These are phyloP conservation scores for Phoxinus dragarum DNA, from an alignment of 2,797 vertebrate genomes.

Conservation along the genomic window DNA sequence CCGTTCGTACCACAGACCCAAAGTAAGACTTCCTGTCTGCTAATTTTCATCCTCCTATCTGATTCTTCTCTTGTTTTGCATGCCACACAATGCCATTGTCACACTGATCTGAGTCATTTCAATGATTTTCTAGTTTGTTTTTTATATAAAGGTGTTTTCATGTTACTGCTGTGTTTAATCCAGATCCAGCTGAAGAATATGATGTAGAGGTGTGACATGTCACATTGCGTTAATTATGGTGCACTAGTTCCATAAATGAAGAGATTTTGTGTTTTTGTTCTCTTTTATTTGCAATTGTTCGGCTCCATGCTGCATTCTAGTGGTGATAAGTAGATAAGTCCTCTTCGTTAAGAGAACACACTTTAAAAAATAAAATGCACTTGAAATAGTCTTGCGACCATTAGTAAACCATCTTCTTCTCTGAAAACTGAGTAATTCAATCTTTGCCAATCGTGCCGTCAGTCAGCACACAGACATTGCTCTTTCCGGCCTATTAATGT, in stretches of 20 bases:
- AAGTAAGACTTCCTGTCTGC: conserved; percentile 78
- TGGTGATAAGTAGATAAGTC: conserved; percentile 55
- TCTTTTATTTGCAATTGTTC: conserved; percentile 41
- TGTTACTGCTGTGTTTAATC: not conserved
- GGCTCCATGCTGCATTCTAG: conserved; percentile 71
- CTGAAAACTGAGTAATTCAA: not conserved
- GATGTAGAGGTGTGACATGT: not conserved
- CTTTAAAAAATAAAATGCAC: not conserved
- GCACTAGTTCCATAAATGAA: not conserved
- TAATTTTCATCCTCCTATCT: conserved; percentile 29
- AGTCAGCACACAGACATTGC: not conserved
- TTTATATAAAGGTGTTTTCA: not conserved
- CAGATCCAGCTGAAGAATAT: not conserved
- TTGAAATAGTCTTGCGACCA: not conserved
- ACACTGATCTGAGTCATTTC: not conserved
- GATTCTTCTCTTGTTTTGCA: conserved; percentile 19
- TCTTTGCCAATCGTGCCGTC: not conserved
- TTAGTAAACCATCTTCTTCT: conserved; percentile 10
- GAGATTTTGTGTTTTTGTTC: not conserved
- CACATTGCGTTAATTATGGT: not conserved
- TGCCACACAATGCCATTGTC: not conserved
- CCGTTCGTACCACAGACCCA: conserved; percentile 87
- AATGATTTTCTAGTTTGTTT: not conserved
- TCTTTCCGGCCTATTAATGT: conserved; percentile 1
- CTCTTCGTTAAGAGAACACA: not conserved